Percentiles rank a stretch among this genome's conserved stretches.
These are phyloP conservation scores for Bellardia pandia DNA, from an alignment of 2,888 invertebrate genomes.

Conservation along the genomic window DNA sequence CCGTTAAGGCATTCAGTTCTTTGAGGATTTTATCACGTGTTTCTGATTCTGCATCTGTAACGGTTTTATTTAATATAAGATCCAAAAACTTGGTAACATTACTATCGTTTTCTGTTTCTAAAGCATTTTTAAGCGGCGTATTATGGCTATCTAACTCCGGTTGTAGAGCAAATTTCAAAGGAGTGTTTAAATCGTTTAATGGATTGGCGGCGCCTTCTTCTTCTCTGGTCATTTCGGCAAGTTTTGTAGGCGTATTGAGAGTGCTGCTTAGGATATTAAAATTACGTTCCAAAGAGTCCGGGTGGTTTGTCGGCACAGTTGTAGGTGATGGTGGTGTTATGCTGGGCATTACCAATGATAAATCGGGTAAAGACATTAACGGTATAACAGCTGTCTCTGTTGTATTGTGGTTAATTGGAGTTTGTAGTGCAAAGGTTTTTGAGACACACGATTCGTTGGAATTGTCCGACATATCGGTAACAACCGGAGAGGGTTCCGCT, in stretches of 20 bases:
- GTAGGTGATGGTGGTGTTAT: background rate
- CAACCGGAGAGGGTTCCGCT: slow-evolving; percentile 62
- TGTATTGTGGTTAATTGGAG: background rate
- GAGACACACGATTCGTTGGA: slow-evolving; percentile 41
- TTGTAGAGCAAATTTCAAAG: slow-evolving; percentile 42
- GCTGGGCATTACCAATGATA: slow-evolving; percentile 43
- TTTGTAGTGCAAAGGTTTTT: slow-evolving; percentile 18
- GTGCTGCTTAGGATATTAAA: slow-evolving; percentile 16
- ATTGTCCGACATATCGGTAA: slow-evolving; percentile 64
- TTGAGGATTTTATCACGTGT: slow-evolving; percentile 57
- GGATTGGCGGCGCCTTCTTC: background rate
- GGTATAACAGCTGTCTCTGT: background rate
- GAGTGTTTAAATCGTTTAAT: slow-evolving; percentile 38
- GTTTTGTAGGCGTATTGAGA: slow-evolving; percentile 49
- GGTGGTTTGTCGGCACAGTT: background rate
- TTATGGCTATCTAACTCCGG: slow-evolving; percentile 18
- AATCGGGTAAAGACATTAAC: slow-evolving; percentile 21
- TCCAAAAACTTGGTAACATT: slow-evolving; percentile 65
- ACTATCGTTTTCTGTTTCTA: slow-evolving; percentile 50
- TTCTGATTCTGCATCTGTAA: slow-evolving; percentile 63
- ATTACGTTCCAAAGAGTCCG: slow-evolving; percentile 22
- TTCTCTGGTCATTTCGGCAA: background rate
- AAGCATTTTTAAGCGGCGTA: slow-evolving; percentile 26
- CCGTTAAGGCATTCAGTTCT: slow-evolving; percentile 59
- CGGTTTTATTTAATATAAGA: slow-evolving; percentile 63